Evolutionary conservation across 2,797 vertebrate genomes (phyloP), one percentile per base, ranked within the genome.

Genomic region (Falco berigora): DNA sequence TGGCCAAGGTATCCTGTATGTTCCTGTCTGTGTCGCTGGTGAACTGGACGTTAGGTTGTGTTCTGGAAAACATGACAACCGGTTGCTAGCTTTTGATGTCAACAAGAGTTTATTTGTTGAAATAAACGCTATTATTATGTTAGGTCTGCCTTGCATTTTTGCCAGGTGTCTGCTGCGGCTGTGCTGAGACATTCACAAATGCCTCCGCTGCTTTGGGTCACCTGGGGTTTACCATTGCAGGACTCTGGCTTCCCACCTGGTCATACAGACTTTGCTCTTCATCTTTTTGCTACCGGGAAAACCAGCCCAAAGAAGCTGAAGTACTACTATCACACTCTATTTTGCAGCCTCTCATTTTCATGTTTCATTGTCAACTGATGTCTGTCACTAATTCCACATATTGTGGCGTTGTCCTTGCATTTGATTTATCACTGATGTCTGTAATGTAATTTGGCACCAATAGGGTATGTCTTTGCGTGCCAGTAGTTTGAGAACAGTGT

Each of bases 401-500:
- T 19, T 34, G 36, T 82, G 63, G 67, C 56, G 38, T 50, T 82
- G 59, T 76, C 67, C 56, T 85, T 92, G 79, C 59, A 21, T 72
- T 75, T 86, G 42, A 30, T 93, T 72, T 89, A 81, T 78, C 4
- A 1, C 59, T 72, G 66, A 73, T 84, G 62, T 53, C 90, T 94
- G 62, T 82, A 88, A 79, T 73, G 30, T 83, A 63, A 76, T 78
- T 96, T 97, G 95, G 90, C 86, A 85, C 55, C 61, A 76, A 79
- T 28, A 74, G 53, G 6, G 6, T 76, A 14, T 1, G 4, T 78
- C 67, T 88, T 79, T 90, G 90, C 82, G 28, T 97, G 86, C 86
- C 90, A 95, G 74, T 81, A 94, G 73, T 84, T 78, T 76, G 91
- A 78, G 83, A 94, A 93, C 82, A 92, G 76, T 11, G 56, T 79